These are phyloP conservation scores for Ciconia stormi DNA, from an alignment of 2,113 vertebrate species.

Conservation along the genomic window DNA sequence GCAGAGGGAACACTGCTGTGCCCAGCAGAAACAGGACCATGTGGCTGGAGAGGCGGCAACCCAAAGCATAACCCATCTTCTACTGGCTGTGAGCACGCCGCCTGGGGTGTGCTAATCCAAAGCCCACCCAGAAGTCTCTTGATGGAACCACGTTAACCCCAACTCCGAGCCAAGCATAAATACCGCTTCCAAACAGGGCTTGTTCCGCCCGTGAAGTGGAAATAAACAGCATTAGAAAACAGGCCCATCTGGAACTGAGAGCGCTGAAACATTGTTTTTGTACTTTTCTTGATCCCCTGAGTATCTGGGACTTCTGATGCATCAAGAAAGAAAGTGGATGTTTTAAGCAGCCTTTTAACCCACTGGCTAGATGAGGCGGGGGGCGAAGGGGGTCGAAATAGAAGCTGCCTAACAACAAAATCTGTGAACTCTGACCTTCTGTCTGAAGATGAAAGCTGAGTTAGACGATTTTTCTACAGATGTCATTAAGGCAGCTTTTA, in stretches of 20 bases:
- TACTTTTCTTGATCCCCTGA: neutral
- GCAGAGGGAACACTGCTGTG: neutral
- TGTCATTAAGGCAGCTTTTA: slow-evolving; percentile 59
- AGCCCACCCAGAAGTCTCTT: neutral
- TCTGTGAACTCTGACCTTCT: slow-evolving; percentile 22
- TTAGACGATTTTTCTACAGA: slow-evolving; percentile 36
- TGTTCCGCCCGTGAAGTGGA: fast-evolving
- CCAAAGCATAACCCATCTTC: neutral
- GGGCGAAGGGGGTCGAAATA: neutral
- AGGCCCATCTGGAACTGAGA: neutral
- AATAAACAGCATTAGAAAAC: neutral
- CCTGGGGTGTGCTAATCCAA: neutral
- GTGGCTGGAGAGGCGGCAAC: neutral
- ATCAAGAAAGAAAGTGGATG: neutral
- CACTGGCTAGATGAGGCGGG: neutral
- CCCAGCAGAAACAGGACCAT: neutral
- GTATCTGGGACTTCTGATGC: neutral
- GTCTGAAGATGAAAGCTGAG: slow-evolving; percentile 46
- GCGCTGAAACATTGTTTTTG: neutral
- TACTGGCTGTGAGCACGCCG: neutral
- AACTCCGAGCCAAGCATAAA: neutral
- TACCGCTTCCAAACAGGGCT: neutral
- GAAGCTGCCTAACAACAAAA: slow-evolving; percentile 28
- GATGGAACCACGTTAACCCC: neutral
- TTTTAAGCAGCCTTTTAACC: slow-evolving; percentile 34